Base-by-base conservation (phyloP, 2,888 invertebrate species). In the Didymodactylos carnosus region DNA sequence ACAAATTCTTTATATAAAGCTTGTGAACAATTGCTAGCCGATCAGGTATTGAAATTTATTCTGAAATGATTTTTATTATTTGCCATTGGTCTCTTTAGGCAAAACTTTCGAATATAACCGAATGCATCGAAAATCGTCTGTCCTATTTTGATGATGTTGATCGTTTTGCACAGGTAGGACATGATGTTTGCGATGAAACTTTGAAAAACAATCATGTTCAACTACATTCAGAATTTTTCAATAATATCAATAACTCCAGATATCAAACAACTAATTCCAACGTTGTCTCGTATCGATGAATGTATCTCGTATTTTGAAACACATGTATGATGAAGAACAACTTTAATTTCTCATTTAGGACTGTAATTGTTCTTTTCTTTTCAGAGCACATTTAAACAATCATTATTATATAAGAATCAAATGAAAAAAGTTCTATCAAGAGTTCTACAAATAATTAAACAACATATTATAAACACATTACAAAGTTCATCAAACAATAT, bases 1-100 rank as follows among this genome's bases (percentile, higher is more conserved):
- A 95, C 94, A 0, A 92, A 91, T 81, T 90, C 92, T 0, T 84
- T 95, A 7, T 93, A 95, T 81, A 88, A 88, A 76, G 91, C 91
- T 77, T 94, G 94, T 82, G 93, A 94, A 80, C 91, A 94, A 80
- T 85, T 95, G 11, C 87, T 94, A 76, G 89, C 90, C 3, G 92
- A 94, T 80, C 94, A 87, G 84, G n/a, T n/a, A n/a, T n/a, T n/a
- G n/a, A n/a, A n/a, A n/a, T n/a, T n/a, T n/a, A n/a, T n/a, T n/a
- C n/a, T n/a, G n/a, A n/a, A n/a, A n/a, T n/a, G n/a, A n/a, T n/a
- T n/a, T n/a, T n/a, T n/a, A n/a, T n/a, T n/a, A n/a, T n/a, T n/a
- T n/a, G n/a, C n/a, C n/a, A n/a, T n/a, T n/a, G n/a, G n/a, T n/a
- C n/a, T n/a, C n/a, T n/a, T n/a, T n/a, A n/a, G n/a, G 86, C 88